Evolutionary conservation across 2,797 vertebrate species (phyloP).

Genomic region (Pampus argenteus): DNA sequence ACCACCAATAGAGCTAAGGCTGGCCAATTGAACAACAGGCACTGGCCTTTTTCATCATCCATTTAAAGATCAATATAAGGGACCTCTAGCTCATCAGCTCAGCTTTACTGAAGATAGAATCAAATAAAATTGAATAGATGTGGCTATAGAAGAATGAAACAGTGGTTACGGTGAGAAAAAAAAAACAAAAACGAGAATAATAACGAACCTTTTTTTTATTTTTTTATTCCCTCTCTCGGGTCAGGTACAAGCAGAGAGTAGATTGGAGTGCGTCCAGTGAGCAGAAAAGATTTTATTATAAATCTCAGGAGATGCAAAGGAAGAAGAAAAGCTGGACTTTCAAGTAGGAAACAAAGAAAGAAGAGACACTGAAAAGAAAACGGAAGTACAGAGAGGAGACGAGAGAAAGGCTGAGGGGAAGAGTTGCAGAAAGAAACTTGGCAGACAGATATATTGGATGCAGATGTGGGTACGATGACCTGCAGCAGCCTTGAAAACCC

Average conservation of each 20-base stretch:
- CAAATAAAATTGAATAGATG: constrained; percentile 60
- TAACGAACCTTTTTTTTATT: constrained; percentile 13
- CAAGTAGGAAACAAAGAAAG: constrained; percentile 4
- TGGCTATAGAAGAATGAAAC: constrained; percentile 45
- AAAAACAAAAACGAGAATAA: constrained; percentile 38
- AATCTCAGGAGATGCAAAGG: constrained; percentile 38
- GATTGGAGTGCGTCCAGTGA: constrained; percentile 66
- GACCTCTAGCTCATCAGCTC: constrained; percentile 72
- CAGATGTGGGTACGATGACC: background rate
- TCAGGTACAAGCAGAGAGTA: constrained; percentile 50
- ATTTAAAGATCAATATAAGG: constrained; percentile 79
- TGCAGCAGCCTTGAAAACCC: background rate
- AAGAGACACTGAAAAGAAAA: background rate
- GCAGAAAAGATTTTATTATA: constrained; percentile 51
- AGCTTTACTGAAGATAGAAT: constrained; percentile 61
- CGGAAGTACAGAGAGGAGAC: background rate
- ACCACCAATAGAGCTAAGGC: constrained; percentile 56
- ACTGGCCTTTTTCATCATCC: constrained; percentile 77
- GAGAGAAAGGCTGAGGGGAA: background rate
- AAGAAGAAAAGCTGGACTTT: constrained; percentile 15
- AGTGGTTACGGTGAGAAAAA: constrained; percentile 18
- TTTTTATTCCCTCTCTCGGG: constrained; percentile 26
- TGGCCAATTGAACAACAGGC: constrained; percentile 64
- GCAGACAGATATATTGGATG: background rate
- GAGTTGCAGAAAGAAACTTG: background rate